Evolutionary conservation across 2,888 invertebrate species (phyloP).

Genomic region (Nymphalis c-album): DNA sequence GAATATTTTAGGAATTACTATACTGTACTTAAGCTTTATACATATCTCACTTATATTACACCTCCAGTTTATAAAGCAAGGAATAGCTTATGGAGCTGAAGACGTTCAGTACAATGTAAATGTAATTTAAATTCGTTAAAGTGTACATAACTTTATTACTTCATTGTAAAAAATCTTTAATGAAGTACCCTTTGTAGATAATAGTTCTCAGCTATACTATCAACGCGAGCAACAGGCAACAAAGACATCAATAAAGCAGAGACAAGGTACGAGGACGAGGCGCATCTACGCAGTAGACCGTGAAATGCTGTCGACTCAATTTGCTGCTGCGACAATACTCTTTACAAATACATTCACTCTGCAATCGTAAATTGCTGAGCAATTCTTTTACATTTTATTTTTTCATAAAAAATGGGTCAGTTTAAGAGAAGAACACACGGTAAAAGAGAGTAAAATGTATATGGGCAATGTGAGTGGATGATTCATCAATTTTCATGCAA

Average conservation of each 20-base stretch:
- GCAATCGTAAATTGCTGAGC: slow-evolving; percentile 58
- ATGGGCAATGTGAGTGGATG: too few species aligned
- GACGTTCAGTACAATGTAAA: too few species aligned
- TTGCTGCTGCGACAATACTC: slow-evolving; percentile 64
- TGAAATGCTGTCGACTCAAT: slow-evolving; percentile 73
- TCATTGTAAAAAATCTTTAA: slow-evolving; percentile 10
- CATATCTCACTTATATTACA: too few species aligned
- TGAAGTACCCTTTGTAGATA: slow-evolving; percentile 38
- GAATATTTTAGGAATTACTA: too few species aligned
- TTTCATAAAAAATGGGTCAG: too few species aligned
- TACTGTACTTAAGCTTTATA: too few species aligned
- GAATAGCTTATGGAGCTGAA: too few species aligned
- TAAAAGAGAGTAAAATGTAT: too few species aligned
- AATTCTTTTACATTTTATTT: slow-evolving; percentile 26
- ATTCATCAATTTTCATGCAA: too few species aligned
- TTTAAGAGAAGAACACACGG: too few species aligned
- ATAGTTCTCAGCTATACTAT: slow-evolving; percentile 36
- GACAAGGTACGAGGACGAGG: slow-evolving; percentile 52
- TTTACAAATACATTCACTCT: slow-evolving; percentile 48
- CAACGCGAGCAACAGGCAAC: slow-evolving; percentile 46
- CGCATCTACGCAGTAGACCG: slow-evolving; percentile 67
- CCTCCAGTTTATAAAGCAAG: too few species aligned
- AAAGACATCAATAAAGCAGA: slow-evolving; percentile 46
- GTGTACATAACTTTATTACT: not conserved
- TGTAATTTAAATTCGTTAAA: too few species aligned